phyloP scores from a whole-genome alignment of 1,140 invertebrate genomes.

The Leptinotarsa texana region DNA sequence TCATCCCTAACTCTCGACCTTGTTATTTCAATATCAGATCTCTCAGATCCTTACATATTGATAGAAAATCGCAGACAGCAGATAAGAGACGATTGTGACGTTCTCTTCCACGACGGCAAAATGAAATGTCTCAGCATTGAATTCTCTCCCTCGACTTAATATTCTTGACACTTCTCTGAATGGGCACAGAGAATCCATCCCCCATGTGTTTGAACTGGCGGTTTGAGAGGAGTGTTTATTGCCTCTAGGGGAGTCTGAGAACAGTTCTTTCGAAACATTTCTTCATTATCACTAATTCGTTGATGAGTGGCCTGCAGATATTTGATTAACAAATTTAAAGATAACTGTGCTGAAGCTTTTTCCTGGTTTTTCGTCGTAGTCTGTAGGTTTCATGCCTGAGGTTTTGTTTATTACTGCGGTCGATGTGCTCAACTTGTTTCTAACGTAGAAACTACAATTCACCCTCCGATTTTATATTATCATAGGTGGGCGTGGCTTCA shows the following conservation, averaged over 20 bases:
- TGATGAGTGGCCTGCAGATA: too few relatives aligned
- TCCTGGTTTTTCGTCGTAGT: too few relatives aligned
- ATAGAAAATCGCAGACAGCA: conserved; percentile 39
- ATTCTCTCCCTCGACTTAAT: conserved; percentile 33
- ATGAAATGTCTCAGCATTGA: conserved; percentile 33
- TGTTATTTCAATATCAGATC: conserved; percentile 45
- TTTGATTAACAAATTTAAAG: too few relatives aligned
- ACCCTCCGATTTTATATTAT: too few relatives aligned
- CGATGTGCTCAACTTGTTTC: too few relatives aligned
- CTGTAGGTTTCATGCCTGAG: too few relatives aligned
- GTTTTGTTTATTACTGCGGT: too few relatives aligned
- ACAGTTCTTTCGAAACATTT: too few relatives aligned
- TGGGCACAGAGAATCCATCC: not conserved
- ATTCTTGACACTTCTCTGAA: conserved; percentile 27
- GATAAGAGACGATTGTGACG: conserved; percentile 34
- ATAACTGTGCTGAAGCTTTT: too few relatives aligned
- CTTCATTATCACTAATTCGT: too few relatives aligned
- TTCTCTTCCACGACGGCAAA: conserved; percentile 32
- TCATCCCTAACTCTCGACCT: conserved; percentile 39
- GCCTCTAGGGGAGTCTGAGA: not conserved
- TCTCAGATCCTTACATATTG: conserved; percentile 44
- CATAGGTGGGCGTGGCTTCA: too few relatives aligned
- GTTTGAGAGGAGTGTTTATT: not conserved
- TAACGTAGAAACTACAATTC: too few relatives aligned
- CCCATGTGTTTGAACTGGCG: not conserved